Base-by-base conservation (phyloP, 2,888 invertebrate genomes). In the Synergus gifuensis region DNA sequence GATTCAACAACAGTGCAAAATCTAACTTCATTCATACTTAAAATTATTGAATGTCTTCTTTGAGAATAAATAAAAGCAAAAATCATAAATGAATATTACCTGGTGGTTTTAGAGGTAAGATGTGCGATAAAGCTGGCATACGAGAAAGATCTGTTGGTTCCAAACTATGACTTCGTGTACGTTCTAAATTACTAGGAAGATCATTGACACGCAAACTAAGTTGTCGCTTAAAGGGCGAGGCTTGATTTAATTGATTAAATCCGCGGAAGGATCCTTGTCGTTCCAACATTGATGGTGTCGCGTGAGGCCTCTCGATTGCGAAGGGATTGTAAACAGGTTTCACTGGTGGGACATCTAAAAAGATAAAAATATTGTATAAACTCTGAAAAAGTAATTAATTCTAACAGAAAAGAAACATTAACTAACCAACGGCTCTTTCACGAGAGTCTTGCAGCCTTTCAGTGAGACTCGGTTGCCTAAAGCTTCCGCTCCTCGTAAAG, bases 211-310 rank as follows among this genome's bases (percentile, higher is more conserved):
- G 96, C 85, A 99, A 94, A 83, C 98, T 99, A 94, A 98, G 96
- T 93, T 99, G 98, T 66, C 99, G 95, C 93, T 99, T 99, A 93
- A 98, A 99, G 82, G 97, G 99, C 22, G 98, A 98, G 89, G 96
- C 97, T 93, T 94, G 96, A 86, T 95, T 95, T 60, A 96, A 93
- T 89, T 97, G 97, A 87, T 96, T 95, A 92, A 98, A 97, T 76
- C 98, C 98, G 78, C 98, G 94, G 94, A 98, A 98, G 83, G 98
- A 98, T 85, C 98, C 98, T 93, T 99, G 99, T 49, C 99, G 94
- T 92, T 98, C 97, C 78, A 99, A 94, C 95, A 99, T 96, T 85
- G 97, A 96, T 49, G 97, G 97, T 63, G 99, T 98, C 80, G 99
- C 99, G 91, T 98, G 98, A 2, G 99, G 99, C 77, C 98, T 94